A percentile compares a stretch with the other conserved stretches of the same genome.
phyloP scores from a whole-genome alignment of 2,113 vertebrate species.

The Platanista minor region DNA sequence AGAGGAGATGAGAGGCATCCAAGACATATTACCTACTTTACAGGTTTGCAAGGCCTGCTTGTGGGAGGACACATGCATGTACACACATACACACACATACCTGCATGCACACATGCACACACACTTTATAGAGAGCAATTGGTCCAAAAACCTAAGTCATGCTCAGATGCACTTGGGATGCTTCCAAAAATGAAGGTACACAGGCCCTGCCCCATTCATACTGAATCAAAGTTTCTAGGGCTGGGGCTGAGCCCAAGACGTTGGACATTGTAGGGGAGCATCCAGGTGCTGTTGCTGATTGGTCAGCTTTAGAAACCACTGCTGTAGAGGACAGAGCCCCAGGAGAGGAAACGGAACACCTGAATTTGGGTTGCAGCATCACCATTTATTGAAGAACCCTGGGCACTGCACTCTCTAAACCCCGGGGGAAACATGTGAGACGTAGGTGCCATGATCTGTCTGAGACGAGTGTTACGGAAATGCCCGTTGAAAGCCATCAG shows the following conservation, averaged over 20 bases:
- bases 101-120: not conserved
- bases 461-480: not conserved
- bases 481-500: not conserved
- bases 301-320: not conserved
- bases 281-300: not conserved
- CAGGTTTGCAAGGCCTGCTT: not conserved
- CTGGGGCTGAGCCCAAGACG: not conserved
- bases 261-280: not conserved
- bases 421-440: not conserved
- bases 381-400: not conserved
- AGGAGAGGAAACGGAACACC: not conserved
- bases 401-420: not conserved
- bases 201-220: not conserved
- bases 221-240: not conserved
- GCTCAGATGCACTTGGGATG: not conserved
- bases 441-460: not conserved
- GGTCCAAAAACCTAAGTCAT: not conserved
- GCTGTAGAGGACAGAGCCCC: not conserved
- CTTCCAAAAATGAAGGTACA: not conserved
- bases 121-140: not conserved
- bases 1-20: no score
- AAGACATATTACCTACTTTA: not conserved
- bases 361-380: not conserved
- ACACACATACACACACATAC: not conserved
- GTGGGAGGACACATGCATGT: not conserved